Percentiles rank a stretch among this genome's conserved stretches.
Evolutionary conservation across 2,888 invertebrate genomes (phyloP).

Genomic region (Papilio protenor): DNA sequence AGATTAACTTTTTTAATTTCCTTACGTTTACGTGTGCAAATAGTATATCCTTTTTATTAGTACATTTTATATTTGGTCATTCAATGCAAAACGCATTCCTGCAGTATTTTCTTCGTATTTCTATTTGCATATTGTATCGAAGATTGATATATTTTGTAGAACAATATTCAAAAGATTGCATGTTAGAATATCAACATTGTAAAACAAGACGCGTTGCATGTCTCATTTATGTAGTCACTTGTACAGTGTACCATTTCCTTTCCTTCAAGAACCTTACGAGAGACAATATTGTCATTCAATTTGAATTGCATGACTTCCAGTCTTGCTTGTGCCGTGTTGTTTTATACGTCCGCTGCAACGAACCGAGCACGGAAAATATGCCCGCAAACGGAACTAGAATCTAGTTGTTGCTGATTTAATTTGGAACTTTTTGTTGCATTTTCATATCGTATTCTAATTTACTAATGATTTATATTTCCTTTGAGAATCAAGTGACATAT

Average conservation of each 20-base stretch:
- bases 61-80: not conserved
- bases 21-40: too few relatives aligned
- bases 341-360: constrained; percentile 35
- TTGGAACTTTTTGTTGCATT: constrained; percentile 2
- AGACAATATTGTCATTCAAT: constrained; percentile 56
- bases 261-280: constrained; percentile 41
- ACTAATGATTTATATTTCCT: constrained; percentile 15
- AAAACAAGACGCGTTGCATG: constrained; percentile 20
- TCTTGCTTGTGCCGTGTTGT: constrained; percentile 47
- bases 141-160: not conserved
- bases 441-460: constrained; percentile 12
- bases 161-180: constrained; percentile 23
- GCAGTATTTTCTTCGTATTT: not conserved
- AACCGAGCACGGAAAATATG: constrained; percentile 32
- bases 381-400: constrained; percentile 12
- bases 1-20: too few relatives aligned
- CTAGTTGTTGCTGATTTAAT: constrained; percentile 23
- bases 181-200: not conserved
- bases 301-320: constrained; percentile 62
- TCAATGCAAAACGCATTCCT: not conserved
- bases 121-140: not conserved
- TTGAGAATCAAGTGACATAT: not conserved
- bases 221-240: constrained; percentile 35
- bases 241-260: constrained; percentile 38
- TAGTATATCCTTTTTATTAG: not conserved